Conservation (phyloP, 2,888 invertebrate species). For the Scrobipalpa costella region DNA sequence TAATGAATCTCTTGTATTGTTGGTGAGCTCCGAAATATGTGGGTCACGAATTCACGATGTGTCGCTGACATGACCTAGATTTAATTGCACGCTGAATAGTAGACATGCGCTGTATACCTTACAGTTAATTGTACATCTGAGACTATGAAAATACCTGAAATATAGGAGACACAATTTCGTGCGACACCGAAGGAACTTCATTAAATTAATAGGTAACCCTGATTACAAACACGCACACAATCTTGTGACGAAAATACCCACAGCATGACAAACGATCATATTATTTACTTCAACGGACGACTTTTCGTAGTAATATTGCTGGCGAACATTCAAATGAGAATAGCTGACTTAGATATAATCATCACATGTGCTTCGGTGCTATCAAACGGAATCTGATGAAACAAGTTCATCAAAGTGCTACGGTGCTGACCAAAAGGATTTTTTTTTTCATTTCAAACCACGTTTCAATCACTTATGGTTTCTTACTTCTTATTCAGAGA, state of each 20-base stretch:
- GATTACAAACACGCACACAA: background rate
- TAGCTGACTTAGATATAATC: conserved; percentile 31
- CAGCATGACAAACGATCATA: conserved; percentile 10
- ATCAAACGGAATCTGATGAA: background rate
- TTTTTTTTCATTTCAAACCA: too few species aligned
- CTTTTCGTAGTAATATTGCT: conserved; percentile 4
- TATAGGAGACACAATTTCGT: too few species aligned
- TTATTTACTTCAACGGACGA: conserved; percentile 8
- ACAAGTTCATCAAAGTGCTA: background rate
- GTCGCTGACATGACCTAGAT: conserved; percentile 23
- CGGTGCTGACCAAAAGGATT: too few species aligned
- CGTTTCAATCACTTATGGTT: too few species aligned
- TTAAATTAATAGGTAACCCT: conserved; percentile 9
- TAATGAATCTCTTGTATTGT: conserved; percentile 26
- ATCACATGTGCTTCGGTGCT: background rate
- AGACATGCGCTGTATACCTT: too few species aligned
- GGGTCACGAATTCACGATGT: conserved; percentile 12
- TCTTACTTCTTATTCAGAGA: too few species aligned
- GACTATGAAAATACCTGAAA: too few species aligned
- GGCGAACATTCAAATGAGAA: conserved; percentile 5
- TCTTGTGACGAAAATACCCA: conserved; percentile 1
- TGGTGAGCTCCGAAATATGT: conserved; percentile 7
- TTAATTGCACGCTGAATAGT: background rate
- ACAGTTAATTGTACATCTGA: too few species aligned
- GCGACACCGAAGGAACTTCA: background rate